Conservation (phyloP, 2,888 invertebrate genomes). For the Trissoscelio sp. region DNA sequence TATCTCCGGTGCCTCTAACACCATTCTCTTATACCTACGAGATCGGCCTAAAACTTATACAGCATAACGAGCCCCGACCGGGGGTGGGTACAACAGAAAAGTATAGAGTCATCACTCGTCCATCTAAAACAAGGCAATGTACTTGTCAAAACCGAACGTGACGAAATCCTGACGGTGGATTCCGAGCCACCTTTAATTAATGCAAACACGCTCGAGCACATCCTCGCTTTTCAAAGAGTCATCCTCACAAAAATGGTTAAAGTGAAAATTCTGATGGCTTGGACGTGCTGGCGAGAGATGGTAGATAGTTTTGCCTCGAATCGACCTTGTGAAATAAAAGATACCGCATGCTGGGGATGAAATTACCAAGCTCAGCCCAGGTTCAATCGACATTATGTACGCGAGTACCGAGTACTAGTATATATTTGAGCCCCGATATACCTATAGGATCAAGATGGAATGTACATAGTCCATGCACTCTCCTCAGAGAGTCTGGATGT, state of each 20-base stretch:
- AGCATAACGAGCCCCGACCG: conserved; percentile 37
- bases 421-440: conserved; percentile 39
- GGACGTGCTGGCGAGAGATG: conserved; percentile 48
- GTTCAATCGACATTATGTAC: conserved; percentile 36
- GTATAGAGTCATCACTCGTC: conserved; percentile 74
- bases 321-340: conserved; percentile 71
- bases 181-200: conserved; percentile 35
- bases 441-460: conserved; percentile 54
- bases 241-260: conserved; percentile 36
- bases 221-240: conserved; percentile 40
- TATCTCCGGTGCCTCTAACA: conserved; percentile 82
- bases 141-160: conserved; percentile 49
- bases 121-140: conserved; percentile 73
- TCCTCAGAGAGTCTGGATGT: conserved; percentile 45
- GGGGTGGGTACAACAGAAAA: conserved; percentile 60
- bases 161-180: conserved; percentile 36
- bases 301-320: conserved; percentile 66
- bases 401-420: conserved; percentile 27
- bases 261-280: conserved; percentile 35
- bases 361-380: conserved; percentile 79
- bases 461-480: conserved; percentile 48
- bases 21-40: conserved; percentile 75
- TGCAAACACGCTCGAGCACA: conserved; percentile 22
- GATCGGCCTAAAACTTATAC: conserved; percentile 70
- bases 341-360: conserved; percentile 79